Evolutionary conservation across 1,140 invertebrate species (phyloP).

Genomic region (Leptestheria dahalacensis): DNA sequence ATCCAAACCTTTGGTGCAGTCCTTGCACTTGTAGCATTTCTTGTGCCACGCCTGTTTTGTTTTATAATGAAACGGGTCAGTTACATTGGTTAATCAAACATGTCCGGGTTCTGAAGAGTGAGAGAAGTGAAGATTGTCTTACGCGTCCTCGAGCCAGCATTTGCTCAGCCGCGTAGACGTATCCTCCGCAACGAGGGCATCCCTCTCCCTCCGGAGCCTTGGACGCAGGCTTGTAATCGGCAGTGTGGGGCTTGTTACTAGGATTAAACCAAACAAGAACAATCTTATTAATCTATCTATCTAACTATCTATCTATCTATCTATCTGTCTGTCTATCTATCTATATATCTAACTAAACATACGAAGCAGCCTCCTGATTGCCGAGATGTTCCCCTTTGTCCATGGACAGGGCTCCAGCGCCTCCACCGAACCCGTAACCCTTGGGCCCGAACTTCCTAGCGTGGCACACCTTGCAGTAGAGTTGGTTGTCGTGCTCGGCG

Average conservation of each 20-base stretch:
- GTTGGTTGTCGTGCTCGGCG: slow-evolving; percentile 83
- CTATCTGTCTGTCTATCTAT: slow-evolving; percentile 1
- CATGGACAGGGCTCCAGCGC: slow-evolving; percentile 93
- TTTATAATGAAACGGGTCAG: slow-evolving; percentile 11
- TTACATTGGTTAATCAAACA: slow-evolving; percentile 4
- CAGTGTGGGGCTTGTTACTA: background rate
- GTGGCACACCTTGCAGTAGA: slow-evolving; percentile 96
- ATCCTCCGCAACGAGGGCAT: slow-evolving; percentile 78
- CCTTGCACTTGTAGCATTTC: slow-evolving; percentile 75
- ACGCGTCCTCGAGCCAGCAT: slow-evolving; percentile 80
- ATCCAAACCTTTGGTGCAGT: slow-evolving; percentile 80
- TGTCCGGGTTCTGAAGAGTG: too few relatives aligned
- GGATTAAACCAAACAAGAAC: background rate
- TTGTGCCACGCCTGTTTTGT: slow-evolving; percentile 77
- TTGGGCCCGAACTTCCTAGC: slow-evolving; percentile 95
- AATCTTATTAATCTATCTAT: slow-evolving; percentile 1
- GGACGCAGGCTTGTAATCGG: slow-evolving; percentile 12
- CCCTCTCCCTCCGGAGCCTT: slow-evolving; percentile 50
- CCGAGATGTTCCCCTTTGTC: slow-evolving; percentile 71
- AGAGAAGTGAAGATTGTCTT: slow-evolving; percentile 29
- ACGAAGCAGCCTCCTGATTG: slow-evolving; percentile 18
- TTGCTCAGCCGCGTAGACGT: slow-evolving; percentile 82
- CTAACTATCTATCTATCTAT: slow-evolving; percentile 1
- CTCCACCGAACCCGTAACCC: slow-evolving; percentile 77
- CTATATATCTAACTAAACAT: slow-evolving; percentile 9